phyloP scores from a whole-genome alignment of 2,797 vertebrate genomes.

The Percopsis omiscomaycus region DNA sequence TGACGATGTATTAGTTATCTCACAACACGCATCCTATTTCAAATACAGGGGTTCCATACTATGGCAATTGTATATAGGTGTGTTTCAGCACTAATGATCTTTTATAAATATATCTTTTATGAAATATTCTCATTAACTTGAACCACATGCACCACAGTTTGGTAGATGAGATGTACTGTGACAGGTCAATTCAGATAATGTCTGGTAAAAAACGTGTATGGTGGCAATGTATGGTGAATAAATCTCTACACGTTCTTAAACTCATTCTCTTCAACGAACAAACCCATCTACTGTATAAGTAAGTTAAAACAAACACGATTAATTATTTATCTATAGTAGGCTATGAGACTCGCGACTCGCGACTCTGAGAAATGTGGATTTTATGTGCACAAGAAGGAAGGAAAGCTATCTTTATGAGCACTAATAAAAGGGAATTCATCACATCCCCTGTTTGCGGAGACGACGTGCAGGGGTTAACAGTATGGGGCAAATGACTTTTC shows the following conservation, averaged over 20 bases:
- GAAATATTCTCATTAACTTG: constrained; percentile 33
- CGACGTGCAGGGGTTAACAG: constrained; percentile 46
- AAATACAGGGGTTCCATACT: no score
- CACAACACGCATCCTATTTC: no score
- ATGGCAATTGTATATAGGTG: no score
- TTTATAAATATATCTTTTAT: background rate
- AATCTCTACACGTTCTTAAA: background rate
- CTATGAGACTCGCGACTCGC: background rate
- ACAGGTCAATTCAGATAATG: constrained; percentile 6
- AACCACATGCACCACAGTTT: background rate
- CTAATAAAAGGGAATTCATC: constrained; percentile 48
- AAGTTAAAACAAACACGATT: constrained; percentile 18
- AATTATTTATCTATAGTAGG: background rate
- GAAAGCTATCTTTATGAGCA: constrained; percentile 26
- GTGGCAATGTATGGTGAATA: no score
- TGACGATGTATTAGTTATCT: no score
- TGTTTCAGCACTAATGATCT: no score
- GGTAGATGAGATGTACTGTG: constrained; percentile 12
- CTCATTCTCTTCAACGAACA: background rate
- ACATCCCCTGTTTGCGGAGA: constrained; percentile 50
- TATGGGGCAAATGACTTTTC: constrained; percentile 65
- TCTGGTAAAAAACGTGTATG: no score
- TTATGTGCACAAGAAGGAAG: constrained; percentile 24
- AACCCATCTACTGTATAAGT: background rate
- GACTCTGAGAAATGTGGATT: constrained; percentile 1